These are phyloP conservation scores for Heterohyrax brucei DNA, from an alignment of 2,797 vertebrate species.

Conservation along the genomic window DNA sequence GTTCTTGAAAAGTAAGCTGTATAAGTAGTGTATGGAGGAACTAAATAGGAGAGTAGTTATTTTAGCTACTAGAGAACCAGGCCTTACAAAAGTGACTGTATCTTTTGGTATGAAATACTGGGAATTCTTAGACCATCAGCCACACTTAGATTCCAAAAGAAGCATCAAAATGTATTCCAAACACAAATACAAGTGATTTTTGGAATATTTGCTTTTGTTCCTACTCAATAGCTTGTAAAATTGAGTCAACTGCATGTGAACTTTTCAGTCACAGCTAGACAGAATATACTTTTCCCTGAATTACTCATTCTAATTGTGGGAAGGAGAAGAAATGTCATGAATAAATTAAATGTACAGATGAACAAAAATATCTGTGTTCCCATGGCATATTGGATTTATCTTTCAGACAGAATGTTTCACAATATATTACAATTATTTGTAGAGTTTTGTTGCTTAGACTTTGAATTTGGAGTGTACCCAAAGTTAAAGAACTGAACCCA, in stretches of 20 bases:
- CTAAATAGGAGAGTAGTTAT: background rate
- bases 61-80: background rate
- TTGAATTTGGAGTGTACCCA: background rate
- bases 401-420: conserved; percentile 45
- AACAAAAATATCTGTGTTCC: conserved; percentile 66
- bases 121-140: conserved; percentile 2
- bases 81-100: background rate
- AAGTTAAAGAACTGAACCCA: conserved; percentile 6
- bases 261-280: conserved; percentile 64
- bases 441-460: background rate
- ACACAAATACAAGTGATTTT: conserved; percentile 63
- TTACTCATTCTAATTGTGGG: conserved; percentile 78
- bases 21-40: background rate
- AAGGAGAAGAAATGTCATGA: conserved; percentile 67
- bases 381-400: conserved; percentile 51
- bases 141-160: conserved; percentile 49
- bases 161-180: conserved; percentile 54
- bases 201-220: conserved; percentile 76
- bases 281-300: conserved; percentile 65
- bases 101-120: conserved; percentile 10
- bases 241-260: conserved; percentile 66
- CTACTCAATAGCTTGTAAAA: conserved; percentile 79
- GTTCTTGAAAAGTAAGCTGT: background rate
- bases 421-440: conserved; percentile 33
- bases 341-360: conserved; percentile 77